Conservation (phyloP, 2,888 invertebrate species). For the Margaritifera margaritifera region DNA sequence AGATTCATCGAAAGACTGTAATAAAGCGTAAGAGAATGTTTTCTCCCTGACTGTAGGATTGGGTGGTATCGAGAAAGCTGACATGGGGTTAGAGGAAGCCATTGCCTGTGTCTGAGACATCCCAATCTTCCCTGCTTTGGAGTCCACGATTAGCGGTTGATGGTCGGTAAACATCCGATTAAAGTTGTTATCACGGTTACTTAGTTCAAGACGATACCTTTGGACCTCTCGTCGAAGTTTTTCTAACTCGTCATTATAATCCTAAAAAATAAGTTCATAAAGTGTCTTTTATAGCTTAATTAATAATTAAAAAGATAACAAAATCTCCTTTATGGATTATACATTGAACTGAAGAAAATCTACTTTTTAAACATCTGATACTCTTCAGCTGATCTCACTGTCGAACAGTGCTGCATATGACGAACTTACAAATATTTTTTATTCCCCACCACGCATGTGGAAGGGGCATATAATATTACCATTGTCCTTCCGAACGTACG, state of each 20-base stretch:
- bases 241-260: slow-evolving; percentile 67
- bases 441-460: too few relatives aligned
- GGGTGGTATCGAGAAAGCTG: slow-evolving; percentile 26
- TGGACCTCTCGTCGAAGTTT: slow-evolving; percentile 64
- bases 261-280: slow-evolving; percentile 38
- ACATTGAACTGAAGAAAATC: background rate
- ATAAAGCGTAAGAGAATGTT: slow-evolving; percentile 54
- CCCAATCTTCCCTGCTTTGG: slow-evolving; percentile 49
- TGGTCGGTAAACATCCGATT: slow-evolving; percentile 69
- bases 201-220: slow-evolving; percentile 67
- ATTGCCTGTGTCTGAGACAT: slow-evolving; percentile 38
- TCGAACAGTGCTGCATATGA: too few relatives aligned
- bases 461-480: too few relatives aligned
- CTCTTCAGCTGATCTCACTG: too few relatives aligned
- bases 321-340: background rate
- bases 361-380: background rate
- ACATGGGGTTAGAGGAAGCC: slow-evolving; percentile 26
- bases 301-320: background rate
- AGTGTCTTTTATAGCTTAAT: background rate
- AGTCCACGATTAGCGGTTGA: slow-evolving; percentile 62
- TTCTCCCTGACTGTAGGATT: slow-evolving; percentile 40
- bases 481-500: too few relatives aligned
- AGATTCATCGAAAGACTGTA: slow-evolving; percentile 50
- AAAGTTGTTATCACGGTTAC: slow-evolving; percentile 69
- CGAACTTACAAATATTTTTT: too few relatives aligned